Percentiles rank a stretch among this genome's conserved stretches.
Conservation (phyloP, 2,888 invertebrate genomes). For the Fragum fragum region DNA sequence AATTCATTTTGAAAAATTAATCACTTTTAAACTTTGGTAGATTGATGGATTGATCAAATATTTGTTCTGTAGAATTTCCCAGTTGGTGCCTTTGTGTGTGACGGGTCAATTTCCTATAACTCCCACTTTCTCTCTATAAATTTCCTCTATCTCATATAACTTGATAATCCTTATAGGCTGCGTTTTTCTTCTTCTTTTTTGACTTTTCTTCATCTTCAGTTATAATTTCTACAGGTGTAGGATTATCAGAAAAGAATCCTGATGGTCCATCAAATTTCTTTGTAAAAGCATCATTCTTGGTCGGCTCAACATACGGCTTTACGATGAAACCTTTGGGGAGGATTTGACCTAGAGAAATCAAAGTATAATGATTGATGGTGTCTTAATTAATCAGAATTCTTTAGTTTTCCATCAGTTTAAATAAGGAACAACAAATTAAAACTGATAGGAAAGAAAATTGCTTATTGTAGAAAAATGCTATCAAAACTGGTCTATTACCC, state of each 20-base stretch:
- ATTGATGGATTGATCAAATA: too few relatives aligned
- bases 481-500: too few relatives aligned
- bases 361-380: background rate
- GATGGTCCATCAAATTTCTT: constrained; percentile 53
- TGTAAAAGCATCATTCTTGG: constrained; percentile 52
- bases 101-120: too few relatives aligned
- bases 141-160: constrained; percentile 16
- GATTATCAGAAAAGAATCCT: constrained; percentile 51
- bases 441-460: background rate
- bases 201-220: constrained; percentile 29
- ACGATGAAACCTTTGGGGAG: constrained; percentile 59
- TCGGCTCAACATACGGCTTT: constrained; percentile 54
- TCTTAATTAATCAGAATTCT: background rate
- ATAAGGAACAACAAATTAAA: background rate
- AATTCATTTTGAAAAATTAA: too few relatives aligned
- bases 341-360: constrained; percentile 42
- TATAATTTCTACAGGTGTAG: constrained; percentile 31
- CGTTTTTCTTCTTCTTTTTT: constrained; percentile 19
- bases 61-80: too few relatives aligned
- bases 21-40: too few relatives aligned
- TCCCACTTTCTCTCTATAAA: too few relatives aligned
- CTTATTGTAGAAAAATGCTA: too few relatives aligned
- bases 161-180: constrained; percentile 1
- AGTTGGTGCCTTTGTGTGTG: too few relatives aligned
- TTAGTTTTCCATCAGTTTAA: background rate